Conservation (phyloP, 2,888 invertebrate genomes). For the Hypolimnas misippus region DNA sequence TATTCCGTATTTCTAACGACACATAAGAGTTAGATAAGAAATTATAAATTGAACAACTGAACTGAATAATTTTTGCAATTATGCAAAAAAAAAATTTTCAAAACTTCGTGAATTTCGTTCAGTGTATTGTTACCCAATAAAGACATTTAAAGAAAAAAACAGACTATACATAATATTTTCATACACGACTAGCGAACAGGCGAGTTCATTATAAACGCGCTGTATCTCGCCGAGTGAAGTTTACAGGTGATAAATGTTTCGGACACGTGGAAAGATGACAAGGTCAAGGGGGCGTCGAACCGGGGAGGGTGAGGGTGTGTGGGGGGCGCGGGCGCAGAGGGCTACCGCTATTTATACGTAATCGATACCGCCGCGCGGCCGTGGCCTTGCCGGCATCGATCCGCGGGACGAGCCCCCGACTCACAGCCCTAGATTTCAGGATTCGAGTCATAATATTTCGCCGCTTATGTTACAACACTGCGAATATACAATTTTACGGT, state of each 20-base stretch:
- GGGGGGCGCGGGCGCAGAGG: constrained; percentile 51
- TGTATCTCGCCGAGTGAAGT: background rate
- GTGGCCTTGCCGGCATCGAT: constrained; percentile 80
- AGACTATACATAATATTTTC: no score
- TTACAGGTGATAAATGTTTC: constrained; percentile 24
- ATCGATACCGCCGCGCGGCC: constrained; percentile 75
- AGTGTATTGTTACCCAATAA: no score
- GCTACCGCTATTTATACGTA: constrained; percentile 78
- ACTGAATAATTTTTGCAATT: no score
- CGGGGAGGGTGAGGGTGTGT: constrained; percentile 39
- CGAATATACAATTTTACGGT: background rate
- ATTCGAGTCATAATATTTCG: constrained; percentile 16
- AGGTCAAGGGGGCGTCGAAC: constrained; percentile 65
- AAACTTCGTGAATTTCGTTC: no score
- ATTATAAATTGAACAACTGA: no score
- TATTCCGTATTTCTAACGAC: no score
- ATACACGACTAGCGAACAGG: no score
- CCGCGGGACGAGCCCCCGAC: constrained; percentile 72
- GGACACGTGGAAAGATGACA: constrained; percentile 56
- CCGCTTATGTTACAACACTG: background rate
- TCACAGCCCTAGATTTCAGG: constrained; percentile 39
- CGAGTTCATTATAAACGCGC: background rate
- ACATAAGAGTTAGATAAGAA: no score
- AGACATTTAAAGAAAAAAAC: no score
- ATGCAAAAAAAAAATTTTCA: no score